Evolutionary conservation across 2,113 vertebrate species (phyloP).

Genomic region (Brachyhypopomus occidentalis): DNA sequence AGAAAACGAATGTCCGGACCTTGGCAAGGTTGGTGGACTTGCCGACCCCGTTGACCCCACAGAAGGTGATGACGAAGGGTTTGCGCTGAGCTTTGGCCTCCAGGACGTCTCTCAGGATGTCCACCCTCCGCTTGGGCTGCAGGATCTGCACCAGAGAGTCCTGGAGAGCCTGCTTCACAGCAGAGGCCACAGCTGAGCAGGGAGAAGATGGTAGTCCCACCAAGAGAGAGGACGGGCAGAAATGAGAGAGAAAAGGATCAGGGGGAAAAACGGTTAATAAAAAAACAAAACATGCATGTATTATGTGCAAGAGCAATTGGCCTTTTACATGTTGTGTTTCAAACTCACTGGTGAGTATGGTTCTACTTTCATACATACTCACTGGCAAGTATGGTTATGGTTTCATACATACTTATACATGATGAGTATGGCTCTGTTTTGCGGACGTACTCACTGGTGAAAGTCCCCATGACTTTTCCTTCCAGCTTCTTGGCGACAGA

Average conservation of each 20-base stretch:
- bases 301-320: too few relatives aligned
- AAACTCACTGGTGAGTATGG: too few relatives aligned
- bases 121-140: constrained; percentile 93
- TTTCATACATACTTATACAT: too few relatives aligned
- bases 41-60: constrained; percentile 94
- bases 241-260: background rate
- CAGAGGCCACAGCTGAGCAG: constrained; percentile 88
- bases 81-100: constrained; percentile 86
- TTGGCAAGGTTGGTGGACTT: constrained; percentile 98
- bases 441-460: constrained; percentile 88
- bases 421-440: background rate
- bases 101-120: constrained; percentile 93
- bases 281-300: background rate
- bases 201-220: background rate
- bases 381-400: too few relatives aligned
- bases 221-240: background rate
- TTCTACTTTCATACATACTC: too few relatives aligned
- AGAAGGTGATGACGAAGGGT: constrained; percentile 94
- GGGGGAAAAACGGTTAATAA: background rate
- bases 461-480: constrained; percentile 98
- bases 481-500: constrained; percentile 97
- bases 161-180: constrained; percentile 94
- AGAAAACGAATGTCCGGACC: constrained; percentile 64
- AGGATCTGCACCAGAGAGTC: constrained; percentile 97
- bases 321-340: too few relatives aligned